Evolutionary conservation across 1,140 invertebrate genomes (phyloP).

Genomic region (Diplogasteroides magnus): DNA sequence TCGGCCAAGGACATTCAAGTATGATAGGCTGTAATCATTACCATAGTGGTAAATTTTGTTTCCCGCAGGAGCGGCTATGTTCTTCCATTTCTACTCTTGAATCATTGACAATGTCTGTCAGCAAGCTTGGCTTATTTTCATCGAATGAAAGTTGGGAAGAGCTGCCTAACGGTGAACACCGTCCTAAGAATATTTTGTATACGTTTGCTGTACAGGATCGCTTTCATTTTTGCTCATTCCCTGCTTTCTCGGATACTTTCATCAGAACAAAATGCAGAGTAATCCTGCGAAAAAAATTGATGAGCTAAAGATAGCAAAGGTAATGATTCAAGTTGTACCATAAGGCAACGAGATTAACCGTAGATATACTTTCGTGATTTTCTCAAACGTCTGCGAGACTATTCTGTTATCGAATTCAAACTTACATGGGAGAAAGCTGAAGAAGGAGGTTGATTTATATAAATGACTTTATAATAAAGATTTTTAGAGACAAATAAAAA

Average conservation of each 20-base stretch:
- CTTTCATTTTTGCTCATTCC: background rate
- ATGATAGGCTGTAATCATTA: too few relatives aligned
- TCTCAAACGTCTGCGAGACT: background rate
- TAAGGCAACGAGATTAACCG: background rate
- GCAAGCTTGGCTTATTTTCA: too few relatives aligned
- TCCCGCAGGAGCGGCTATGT: too few relatives aligned
- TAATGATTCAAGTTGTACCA: background rate
- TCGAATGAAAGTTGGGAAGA: too few relatives aligned
- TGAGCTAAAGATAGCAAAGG: background rate
- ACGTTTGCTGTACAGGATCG: too few relatives aligned
- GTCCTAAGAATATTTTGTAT: too few relatives aligned
- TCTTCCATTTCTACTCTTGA: too few relatives aligned
- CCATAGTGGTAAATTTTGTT: too few relatives aligned
- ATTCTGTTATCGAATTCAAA: background rate
- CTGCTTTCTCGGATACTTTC: background rate
- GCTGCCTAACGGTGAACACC: too few relatives aligned
- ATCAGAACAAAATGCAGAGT: background rate
- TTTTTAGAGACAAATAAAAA: background rate
- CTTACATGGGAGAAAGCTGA: background rate
- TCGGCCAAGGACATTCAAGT: too few relatives aligned
- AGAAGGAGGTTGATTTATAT: background rate
- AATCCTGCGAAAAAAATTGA: background rate
- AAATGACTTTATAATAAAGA: background rate
- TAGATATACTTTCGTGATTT: background rate
- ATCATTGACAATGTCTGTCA: too few relatives aligned